Conservation (phyloP, 2,113 vertebrate genomes). For the Tricholaema leucomelas region DNA sequence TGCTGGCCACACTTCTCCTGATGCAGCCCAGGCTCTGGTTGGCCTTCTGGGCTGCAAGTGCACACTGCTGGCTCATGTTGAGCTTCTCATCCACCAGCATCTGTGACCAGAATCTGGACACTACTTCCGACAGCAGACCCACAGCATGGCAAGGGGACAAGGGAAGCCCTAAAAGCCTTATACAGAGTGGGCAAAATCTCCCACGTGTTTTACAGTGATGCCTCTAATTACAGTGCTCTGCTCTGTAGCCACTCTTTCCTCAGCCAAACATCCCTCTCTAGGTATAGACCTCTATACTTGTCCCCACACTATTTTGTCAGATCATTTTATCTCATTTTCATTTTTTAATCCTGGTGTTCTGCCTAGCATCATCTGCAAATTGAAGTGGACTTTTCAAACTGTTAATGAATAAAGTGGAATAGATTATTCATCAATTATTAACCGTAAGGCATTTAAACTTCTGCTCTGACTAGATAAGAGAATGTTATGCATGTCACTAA, state of each 20-base stretch:
- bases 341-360: background rate
- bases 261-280: background rate
- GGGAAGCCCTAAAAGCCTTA: background rate
- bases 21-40: too few species aligned
- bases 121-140: background rate
- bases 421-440: constrained; percentile 18
- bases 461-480: background rate
- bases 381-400: background rate
- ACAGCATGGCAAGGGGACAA: background rate
- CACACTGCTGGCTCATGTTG: too few species aligned
- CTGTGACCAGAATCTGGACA: background rate
- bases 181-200: background rate
- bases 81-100: too few species aligned
- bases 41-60: too few species aligned
- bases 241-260: background rate
- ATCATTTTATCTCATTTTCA: background rate
- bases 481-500: background rate
- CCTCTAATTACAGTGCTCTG: background rate
- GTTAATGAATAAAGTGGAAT: background rate
- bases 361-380: background rate
- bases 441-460: background rate
- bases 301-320: background rate
- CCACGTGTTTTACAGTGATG: background rate
- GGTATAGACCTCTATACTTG: background rate
- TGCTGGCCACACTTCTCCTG: too few species aligned